Evolutionary conservation across 30 jellyfish, hydroid and myxozoan genomes (phyloP), one percentile per base, ranked within the genome.

Genomic region (Morbakka virulenta): DNA sequence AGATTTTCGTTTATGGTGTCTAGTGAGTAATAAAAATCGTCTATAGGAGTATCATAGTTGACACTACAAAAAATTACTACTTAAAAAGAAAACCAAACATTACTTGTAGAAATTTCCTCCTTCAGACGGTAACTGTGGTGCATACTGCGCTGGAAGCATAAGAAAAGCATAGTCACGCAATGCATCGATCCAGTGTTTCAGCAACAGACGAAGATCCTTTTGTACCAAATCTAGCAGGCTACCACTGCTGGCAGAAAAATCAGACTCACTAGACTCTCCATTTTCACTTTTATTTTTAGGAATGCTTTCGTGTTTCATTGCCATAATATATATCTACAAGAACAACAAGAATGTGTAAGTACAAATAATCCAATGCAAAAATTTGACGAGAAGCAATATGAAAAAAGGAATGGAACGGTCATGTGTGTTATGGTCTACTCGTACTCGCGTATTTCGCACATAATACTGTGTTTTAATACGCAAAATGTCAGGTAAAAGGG

Each of bases 81-180:
- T n/a, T n/a, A n/a, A n/a, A n/a, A n/a, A n/a, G n/a, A n/a, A n/a
- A n/a, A n/a, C n/a, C n/a, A n/a, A n/a, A n/a, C n/a, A n/a, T n/a
- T 1, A 90, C 97, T 96, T 83, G 81, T 72, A 90, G 48, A 90
- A 90, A 28, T 78, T 77, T 4, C 98, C 98, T 30, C 93, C 95
- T 2, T 84, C 93, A 11, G 23, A 77, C 0, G 98, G 98, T 64
- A 91, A 41, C 64, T 91, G 98, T 2, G 98, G 72, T 28, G 77
- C 83, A 50, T 83, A 84, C 31, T 91, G 96, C 33, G 52, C 48
- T 20, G 98, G 98, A 27, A 91, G 64, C 74, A 91, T 77, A 28
- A 91, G 91, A 22, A 33, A 68, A 6, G 93, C 92, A 66, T 83
- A 83, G 52, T 91, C 98, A 13, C 87, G 77, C 62, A 80, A 47